Conservation (phyloP, 2,888 invertebrate species). For the Microctonus hyperodae region DNA sequence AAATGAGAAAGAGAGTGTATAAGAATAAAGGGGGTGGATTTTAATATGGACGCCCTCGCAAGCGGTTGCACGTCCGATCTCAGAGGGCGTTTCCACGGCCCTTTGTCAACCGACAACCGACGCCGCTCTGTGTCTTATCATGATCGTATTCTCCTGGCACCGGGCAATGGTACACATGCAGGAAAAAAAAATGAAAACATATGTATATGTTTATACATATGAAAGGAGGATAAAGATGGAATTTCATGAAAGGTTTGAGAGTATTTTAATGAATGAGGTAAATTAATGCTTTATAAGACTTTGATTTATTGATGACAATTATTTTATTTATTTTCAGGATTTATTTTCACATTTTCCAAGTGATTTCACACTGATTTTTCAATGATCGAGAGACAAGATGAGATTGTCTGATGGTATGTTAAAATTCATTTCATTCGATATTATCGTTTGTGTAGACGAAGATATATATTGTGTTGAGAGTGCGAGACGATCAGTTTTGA, state of each 20-base stretch:
- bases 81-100: slow-evolving; percentile 56
- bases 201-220: not conserved
- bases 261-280: not conserved
- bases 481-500: not conserved
- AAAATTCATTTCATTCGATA: not conserved
- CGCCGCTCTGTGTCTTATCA: slow-evolving; percentile 56
- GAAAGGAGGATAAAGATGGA: not conserved
- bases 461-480: not conserved
- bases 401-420: not conserved
- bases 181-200: slow-evolving; percentile 16
- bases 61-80: slow-evolving; percentile 57
- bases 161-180: slow-evolving; percentile 10
- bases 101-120: slow-evolving; percentile 59
- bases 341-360: no score
- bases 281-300: not conserved
- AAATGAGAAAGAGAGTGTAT: not conserved
- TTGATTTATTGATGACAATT: not conserved
- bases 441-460: not conserved
- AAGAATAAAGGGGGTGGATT: slow-evolving; percentile 42
- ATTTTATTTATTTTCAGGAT: not conserved
- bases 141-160: slow-evolving; percentile 46
- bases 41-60: slow-evolving; percentile 60
- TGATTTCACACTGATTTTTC: no score
- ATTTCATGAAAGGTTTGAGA: not conserved
- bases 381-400: not conserved